Conservation (phyloP, 2,888 invertebrate species). For the Hirtodrosophila trivittata region DNA sequence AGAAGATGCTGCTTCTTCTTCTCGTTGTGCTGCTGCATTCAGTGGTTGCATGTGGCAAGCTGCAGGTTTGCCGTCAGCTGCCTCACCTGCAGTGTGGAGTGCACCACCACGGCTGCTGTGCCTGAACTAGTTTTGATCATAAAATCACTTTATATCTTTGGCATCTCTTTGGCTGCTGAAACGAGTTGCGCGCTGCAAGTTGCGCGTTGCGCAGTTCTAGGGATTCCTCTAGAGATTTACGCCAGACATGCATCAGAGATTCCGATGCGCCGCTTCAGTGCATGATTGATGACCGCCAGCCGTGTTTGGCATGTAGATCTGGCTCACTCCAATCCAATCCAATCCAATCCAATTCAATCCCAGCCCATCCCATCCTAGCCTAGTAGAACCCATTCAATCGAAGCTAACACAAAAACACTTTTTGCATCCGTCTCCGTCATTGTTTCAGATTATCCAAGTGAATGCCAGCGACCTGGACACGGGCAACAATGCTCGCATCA, state of each 20-base stretch:
- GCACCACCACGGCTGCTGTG: not conserved
- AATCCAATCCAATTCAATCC: conserved; percentile 3
- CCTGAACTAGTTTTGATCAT: conserved; percentile 78
- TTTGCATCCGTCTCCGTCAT: conserved; percentile 7
- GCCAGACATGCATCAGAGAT: conserved; percentile 64
- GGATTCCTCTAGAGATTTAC: conserved; percentile 72
- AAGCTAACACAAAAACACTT: conserved; percentile 29
- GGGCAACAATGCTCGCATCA: conserved; percentile 96
- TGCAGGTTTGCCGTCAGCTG: conserved; percentile 21
- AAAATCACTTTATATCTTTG: conserved; percentile 78
- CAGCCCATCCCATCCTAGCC: conserved; percentile 10
- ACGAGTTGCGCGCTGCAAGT: conserved; percentile 32
- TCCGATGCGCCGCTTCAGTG: conserved; percentile 37
- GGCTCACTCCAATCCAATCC: not conserved
- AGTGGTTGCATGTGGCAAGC: conserved; percentile 11
- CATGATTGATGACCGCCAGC: conserved; percentile 77
- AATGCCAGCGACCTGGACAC: conserved; percentile 96
- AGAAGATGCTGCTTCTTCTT: conserved; percentile 30
- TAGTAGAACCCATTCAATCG: not conserved
- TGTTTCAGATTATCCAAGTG: conserved; percentile 90
- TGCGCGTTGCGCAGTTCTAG: conserved; percentile 54
- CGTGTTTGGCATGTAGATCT: conserved; percentile 58
- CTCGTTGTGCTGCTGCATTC: not conserved
- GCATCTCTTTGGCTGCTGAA: conserved; percentile 54
- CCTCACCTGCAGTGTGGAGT: not conserved